Base-by-base conservation (phyloP, 2,888 invertebrate genomes). In the Himalopsyche japonica region DNA sequence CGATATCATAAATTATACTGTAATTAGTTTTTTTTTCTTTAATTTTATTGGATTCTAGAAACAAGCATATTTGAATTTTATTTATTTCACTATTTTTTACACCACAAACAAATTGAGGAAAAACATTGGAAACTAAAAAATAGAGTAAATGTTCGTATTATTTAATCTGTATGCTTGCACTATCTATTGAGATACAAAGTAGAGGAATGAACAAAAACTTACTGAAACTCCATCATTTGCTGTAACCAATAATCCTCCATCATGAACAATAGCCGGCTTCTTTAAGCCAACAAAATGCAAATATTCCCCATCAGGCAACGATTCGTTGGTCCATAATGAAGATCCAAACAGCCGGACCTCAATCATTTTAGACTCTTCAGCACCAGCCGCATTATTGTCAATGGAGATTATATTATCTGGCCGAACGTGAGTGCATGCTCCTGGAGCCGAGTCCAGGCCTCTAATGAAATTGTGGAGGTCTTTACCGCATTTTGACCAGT, bases 381-480 rank as follows among this genome's bases (percentile, higher is more conserved):
- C 90, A 0, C 89, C 89, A 3, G 91, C 88, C 86, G 91, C 91
- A 57, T 90, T 89, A 85, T 89, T 89, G 70, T 79, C 76, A 1
- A 27, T 4, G 27, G 70, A 70, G 8, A 70, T 70, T 12, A 79
- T 34, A 6, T 43, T 18, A 12, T 81, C 79, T 0, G 82, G 79
- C 12, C 76, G 57, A 47, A 85, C 76, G 80, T 78, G 48, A n/a
- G 95, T 93, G 90, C 97, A 95, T 0, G 99, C 98, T 0, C 99
- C 99, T 0, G 99, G 99, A 0, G 98, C 97, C 3, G 98, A 98
- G 90, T 99, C 99, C 88, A 98, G 93, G 0, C 97, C 98, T 27
- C 99, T 93, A 87, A 99, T 96, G 89, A 98, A 99, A 90, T 99
- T 97, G 92, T 98, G 98, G 5, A 99, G 91, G n/a, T 94, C 93